Percentiles rank a stretch among this genome's conserved stretches.
Evolutionary conservation across 2,888 invertebrate genomes (phyloP).

Genomic region (Dorcus parallelipipedus): DNA sequence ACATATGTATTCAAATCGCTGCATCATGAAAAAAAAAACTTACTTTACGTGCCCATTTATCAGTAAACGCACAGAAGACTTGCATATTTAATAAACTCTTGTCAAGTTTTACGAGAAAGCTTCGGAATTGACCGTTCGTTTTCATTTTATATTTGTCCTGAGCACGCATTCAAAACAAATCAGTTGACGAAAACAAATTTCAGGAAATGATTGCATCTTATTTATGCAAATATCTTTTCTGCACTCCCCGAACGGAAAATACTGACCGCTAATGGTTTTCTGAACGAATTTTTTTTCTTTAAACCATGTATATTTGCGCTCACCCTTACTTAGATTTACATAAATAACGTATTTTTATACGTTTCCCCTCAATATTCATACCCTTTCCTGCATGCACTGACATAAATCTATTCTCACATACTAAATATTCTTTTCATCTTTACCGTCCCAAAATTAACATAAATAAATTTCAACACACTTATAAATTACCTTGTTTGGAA

Average conservation of each 20-base stretch:
- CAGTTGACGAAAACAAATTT: constrained; percentile 3
- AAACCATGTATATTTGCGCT: neutral
- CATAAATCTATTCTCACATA: neutral
- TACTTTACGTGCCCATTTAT: neutral
- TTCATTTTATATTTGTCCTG: constrained; percentile 2
- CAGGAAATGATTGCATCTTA: constrained; percentile 1
- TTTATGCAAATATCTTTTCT: neutral
- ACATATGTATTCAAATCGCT: constrained; percentile 6
- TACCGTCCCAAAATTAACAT: neutral
- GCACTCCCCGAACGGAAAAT: neutral
- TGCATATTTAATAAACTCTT: neutral
- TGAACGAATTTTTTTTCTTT: neutral
- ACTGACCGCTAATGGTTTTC: constrained; percentile 1
- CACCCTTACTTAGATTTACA: neutral
- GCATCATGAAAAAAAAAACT: constrained; percentile 3
- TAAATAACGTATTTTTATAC: neutral
- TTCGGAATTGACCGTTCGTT: neutral
- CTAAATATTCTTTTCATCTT: too few species aligned
- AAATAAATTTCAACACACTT: neutral
- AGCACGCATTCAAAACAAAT: neutral
- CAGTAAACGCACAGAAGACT: neutral
- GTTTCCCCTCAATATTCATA: constrained; percentile 2
- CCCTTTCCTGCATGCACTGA: neutral
- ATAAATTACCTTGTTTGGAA: constrained; percentile 1
- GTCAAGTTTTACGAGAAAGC: neutral